Conservation (phyloP, 2,113 vertebrate genomes). For the Mastomys coucha region DNA sequence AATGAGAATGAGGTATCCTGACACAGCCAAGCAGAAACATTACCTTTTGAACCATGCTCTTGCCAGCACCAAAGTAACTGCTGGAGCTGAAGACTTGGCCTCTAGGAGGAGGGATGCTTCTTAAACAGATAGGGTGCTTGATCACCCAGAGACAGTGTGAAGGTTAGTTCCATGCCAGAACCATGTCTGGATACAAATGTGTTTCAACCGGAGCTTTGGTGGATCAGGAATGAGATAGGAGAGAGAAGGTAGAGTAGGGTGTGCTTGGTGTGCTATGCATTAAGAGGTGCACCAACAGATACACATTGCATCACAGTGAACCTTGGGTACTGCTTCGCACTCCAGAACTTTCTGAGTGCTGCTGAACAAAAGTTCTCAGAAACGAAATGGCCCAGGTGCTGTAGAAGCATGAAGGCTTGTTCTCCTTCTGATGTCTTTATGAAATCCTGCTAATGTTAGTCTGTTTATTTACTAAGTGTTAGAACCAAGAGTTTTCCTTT, state of each 20-base stretch:
- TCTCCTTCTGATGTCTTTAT: neutral
- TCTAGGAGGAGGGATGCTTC: neutral
- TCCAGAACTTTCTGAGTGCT: neutral
- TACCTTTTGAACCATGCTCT: too few species aligned
- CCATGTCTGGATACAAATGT: neutral
- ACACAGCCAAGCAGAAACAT: neutral
- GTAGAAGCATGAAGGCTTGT: neutral
- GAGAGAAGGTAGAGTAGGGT: neutral
- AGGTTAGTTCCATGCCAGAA: neutral
- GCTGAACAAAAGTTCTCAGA: neutral
- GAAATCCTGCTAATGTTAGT: neutral
- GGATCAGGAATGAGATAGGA: neutral
- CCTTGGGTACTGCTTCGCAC: neutral
- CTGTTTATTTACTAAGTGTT: neutral
- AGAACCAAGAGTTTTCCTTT: neutral
- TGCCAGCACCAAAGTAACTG: neutral
- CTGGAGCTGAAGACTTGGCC: neutral
- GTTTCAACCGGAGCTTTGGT: neutral
- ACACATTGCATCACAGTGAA: too few species aligned
- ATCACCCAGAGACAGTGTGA: neutral
- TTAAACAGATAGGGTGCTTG: neutral
- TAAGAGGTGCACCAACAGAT: too few species aligned
- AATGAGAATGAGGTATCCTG: neutral
- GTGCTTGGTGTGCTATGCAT: neutral
- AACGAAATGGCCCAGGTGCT: neutral